Evolutionary conservation across 1,140 invertebrate species (phyloP), one percentile per base, ranked within the genome.

Genomic region (Oppia nitens): DNA sequence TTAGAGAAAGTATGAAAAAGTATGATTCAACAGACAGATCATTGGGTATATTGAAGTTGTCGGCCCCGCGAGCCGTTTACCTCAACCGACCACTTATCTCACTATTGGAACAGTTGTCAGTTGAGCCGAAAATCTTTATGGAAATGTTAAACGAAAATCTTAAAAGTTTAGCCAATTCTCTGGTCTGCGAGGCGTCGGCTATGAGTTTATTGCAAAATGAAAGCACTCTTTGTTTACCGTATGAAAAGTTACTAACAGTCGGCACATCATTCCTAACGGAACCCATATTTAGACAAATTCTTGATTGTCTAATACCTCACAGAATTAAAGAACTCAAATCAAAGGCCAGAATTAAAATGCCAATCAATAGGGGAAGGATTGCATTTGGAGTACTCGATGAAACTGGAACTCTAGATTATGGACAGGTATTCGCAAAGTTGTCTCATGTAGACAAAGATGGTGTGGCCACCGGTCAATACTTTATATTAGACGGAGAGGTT

Each of bases 321-420:
- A 27, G 57, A 2, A 26, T 59, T 21, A 32, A 60, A 56, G 29
- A 62, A 32, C 49, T 66, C 23, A 60, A 68, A 60, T 52, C 50
- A 23, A 69, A 69, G 57, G 66, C 65, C 2, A 67, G 68, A 47
- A 71, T 72, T 26, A 55, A 61, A 49, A 60, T 72, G 21, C 71
- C 71, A 1, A 29, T 60, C 0, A 40, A 63, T 25, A 40, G 62
- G 47, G 72, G 71, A 0, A 62, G 64, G 29, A 56, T 26, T 25
- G 55, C 63, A 27, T 65, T 64, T 57, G 64, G 64, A 28, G 64
- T 64, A 11, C 4, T 64, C n/a, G 64, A 65, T 55, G 60, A 62
- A 40, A 62, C 59, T 14, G 49, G 50, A n/a, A 62, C 49, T 32
- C 52, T 65, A 3, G 64, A 62, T 56, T 64, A 64, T 53, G 64